Evolutionary conservation across 2,888 invertebrate genomes (phyloP).

Genomic region (Mythimna lalbum): DNA sequence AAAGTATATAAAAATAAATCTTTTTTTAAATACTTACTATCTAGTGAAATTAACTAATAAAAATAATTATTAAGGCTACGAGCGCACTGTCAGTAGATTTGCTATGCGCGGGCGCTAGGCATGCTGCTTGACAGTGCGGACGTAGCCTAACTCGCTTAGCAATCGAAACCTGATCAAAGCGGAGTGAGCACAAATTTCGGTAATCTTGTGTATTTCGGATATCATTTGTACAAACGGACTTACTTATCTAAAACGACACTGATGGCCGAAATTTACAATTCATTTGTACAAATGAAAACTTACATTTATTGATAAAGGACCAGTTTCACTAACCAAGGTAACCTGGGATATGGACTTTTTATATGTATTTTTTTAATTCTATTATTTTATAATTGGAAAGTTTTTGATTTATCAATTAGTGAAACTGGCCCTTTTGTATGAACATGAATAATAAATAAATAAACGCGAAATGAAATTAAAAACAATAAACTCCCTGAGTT

Average conservation of each 20-base stretch:
- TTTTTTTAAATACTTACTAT: constrained; percentile 87
- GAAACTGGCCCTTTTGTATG: constrained; percentile 46
- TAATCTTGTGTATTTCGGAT: constrained; percentile 44
- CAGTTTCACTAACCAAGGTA: constrained; percentile 44
- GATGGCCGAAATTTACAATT: constrained; percentile 26
- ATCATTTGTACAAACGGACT: constrained; percentile 60
- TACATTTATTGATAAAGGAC: constrained; percentile 41
- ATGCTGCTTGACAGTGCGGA: background rate
- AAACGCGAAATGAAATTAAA: constrained; percentile 57
- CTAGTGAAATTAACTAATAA: constrained; percentile 77
- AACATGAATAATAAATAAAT: constrained; percentile 60
- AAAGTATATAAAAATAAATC: constrained; percentile 86
- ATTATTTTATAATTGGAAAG: constrained; percentile 40
- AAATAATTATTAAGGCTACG: constrained; percentile 65
- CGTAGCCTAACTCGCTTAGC: constrained; percentile 61
- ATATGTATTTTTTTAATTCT: constrained; percentile 9
- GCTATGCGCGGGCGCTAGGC: background rate
- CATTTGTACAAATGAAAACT: constrained; percentile 57
- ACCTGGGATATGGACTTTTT: constrained; percentile 14
- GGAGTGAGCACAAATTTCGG: constrained; percentile 61
- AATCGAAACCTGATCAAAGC: constrained; percentile 70
- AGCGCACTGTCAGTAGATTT: background rate
- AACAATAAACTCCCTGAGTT: constrained; percentile 53
- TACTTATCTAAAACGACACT: constrained; percentile 36
- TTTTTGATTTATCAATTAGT: constrained; percentile 32